phyloP scores from a whole-genome alignment of 2,888 invertebrate species.

The Siphlonurus alternatus region DNA sequence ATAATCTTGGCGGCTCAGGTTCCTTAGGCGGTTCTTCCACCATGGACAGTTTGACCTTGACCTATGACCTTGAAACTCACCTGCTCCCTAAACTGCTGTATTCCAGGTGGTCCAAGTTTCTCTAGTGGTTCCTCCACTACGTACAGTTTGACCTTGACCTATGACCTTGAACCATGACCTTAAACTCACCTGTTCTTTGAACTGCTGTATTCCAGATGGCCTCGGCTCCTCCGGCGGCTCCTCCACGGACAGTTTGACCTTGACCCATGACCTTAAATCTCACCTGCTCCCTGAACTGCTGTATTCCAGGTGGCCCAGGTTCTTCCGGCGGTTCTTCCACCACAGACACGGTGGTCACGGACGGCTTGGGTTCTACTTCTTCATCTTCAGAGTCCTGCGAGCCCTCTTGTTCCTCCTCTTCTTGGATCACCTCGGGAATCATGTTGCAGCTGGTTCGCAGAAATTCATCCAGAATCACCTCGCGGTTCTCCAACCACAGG shows the following conservation, averaged over 20 bases:
- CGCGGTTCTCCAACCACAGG: slow-evolving; percentile 66
- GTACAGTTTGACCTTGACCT: slow-evolving; percentile 29
- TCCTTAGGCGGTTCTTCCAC: no score
- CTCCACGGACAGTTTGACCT: no score
- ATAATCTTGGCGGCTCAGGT: slow-evolving; percentile 42
- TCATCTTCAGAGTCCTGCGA: slow-evolving; percentile 12
- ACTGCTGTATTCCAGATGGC: slow-evolving; percentile 52
- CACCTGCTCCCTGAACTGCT: slow-evolving; percentile 58
- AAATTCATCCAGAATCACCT: slow-evolving; percentile 58
- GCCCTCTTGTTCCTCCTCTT: slow-evolving; percentile 24
- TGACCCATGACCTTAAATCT: slow-evolving; percentile 14
- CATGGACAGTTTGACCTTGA: slow-evolving; percentile 31
- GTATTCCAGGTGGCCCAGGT: slow-evolving; percentile 42
- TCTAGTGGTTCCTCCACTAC: no score
- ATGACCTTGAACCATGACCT: no score
- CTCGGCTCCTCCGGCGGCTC: slow-evolving; percentile 19
- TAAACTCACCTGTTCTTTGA: slow-evolving; percentile 45
- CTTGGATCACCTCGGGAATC: slow-evolving; percentile 52
- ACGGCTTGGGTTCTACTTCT: slow-evolving; percentile 18
- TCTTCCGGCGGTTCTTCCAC: slow-evolving; percentile 17
- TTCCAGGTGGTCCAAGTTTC: slow-evolving; percentile 38
- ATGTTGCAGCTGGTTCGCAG: slow-evolving; percentile 57
- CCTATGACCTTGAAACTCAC: slow-evolving; percentile 21
- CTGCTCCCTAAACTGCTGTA: slow-evolving; percentile 59
- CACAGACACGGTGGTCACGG: slow-evolving; percentile 18